Evolutionary conservation across 2,888 invertebrate genomes (phyloP).

Genomic region (Neria commutata): DNA sequence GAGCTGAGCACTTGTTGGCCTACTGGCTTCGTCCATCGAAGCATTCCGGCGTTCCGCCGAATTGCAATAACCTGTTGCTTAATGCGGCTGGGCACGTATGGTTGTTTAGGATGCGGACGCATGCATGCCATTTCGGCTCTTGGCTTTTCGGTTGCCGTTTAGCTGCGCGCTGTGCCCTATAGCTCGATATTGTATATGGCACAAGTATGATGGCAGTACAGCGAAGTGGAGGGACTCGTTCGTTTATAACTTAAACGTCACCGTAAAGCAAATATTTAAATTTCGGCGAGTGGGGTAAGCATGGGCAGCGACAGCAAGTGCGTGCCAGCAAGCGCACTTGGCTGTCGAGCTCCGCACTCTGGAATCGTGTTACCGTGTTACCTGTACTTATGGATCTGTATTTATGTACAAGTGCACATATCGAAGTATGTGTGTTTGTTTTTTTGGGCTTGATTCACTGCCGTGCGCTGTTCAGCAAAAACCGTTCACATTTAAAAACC

Average conservation of each 20-base stretch:
- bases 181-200: no score
- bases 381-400: no score
- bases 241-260: slow-evolving; percentile 14
- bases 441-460: no score
- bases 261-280: slow-evolving; percentile 8
- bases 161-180: no score
- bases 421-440: no score
- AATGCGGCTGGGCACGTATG: slow-evolving; percentile 39
- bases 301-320: neutral
- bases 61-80: slow-evolving; percentile 56
- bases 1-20: neutral
- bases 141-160: neutral
- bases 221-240: neutral
- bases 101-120: slow-evolving; percentile 45
- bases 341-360: neutral
- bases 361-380: no score
- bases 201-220: no score
- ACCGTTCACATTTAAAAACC: no score
- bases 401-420: no score
- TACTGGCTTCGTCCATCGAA: neutral
- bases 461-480: no score
- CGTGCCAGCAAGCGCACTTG: neutral
- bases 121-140: neutral
- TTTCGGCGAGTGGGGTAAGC: slow-evolving; percentile 5
- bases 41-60: slow-evolving; percentile 43